Percentiles rank a stretch among this genome's conserved stretches.
phyloP scores from a whole-genome alignment of 2,113 vertebrate genomes.

The Hylia prasina region DNA sequence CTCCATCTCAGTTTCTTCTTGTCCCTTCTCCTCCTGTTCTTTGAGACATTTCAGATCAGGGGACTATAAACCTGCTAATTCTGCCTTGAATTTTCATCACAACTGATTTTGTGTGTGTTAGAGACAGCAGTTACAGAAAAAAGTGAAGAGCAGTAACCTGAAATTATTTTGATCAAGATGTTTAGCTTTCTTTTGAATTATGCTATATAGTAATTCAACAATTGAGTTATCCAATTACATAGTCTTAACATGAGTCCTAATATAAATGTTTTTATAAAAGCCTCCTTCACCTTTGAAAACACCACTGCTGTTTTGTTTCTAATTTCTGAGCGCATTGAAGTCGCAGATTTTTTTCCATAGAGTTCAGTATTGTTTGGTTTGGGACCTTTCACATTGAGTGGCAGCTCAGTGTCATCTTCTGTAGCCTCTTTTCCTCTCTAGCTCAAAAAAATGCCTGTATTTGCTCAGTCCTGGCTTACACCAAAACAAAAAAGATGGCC shows the following conservation, averaged over 20 bases:
- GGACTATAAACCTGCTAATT: neutral
- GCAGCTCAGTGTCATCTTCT: neutral
- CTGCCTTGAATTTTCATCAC: neutral
- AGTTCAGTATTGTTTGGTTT: neutral
- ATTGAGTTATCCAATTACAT: neutral
- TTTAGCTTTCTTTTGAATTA: neutral
- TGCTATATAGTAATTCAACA: neutral
- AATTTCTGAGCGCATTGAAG: neutral
- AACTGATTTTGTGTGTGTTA: neutral
- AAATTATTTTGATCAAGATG: neutral
- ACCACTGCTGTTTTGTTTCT: neutral
- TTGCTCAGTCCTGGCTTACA: neutral
- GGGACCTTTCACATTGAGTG: neutral
- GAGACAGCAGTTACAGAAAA: neutral
- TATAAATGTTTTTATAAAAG: neutral
- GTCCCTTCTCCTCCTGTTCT: neutral
- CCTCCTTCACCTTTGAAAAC: neutral
- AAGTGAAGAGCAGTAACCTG: neutral
- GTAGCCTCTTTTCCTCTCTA: neutral
- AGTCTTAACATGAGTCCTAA: neutral
- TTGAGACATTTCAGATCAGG: neutral
- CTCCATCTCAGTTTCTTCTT: neutral
- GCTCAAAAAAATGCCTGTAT: neutral
- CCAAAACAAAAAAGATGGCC: neutral
- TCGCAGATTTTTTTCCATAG: neutral